Evolutionary conservation across 2,797 vertebrate genomes (phyloP).

Genomic region (Carduelis carduelis): DNA sequence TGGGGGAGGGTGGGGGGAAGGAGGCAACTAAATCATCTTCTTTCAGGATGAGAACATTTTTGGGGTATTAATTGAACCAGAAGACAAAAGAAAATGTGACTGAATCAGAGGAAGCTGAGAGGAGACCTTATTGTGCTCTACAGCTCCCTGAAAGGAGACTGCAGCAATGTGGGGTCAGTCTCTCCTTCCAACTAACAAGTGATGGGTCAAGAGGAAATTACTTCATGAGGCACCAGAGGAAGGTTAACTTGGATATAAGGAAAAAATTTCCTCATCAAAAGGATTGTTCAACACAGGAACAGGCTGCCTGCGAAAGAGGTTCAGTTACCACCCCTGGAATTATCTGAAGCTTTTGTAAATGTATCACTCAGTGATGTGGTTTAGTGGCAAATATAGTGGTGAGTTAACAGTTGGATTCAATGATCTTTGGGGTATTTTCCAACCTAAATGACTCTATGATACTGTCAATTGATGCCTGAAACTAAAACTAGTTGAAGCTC

Average conservation of each 20-base stretch:
- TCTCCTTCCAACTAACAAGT: neutral
- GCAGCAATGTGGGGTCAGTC: neutral
- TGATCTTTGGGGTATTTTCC: neutral
- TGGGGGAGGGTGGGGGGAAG: accelerated
- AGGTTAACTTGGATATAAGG: neutral
- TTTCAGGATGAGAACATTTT: neutral
- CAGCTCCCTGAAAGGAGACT: neutral
- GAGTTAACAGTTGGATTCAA: neutral
- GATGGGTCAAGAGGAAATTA: neutral
- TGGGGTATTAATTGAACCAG: accelerated
- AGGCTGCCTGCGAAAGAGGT: neutral
- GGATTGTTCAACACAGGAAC: neutral
- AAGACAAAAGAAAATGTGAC: neutral
- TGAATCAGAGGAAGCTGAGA: neutral
- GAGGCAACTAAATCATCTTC: neutral
- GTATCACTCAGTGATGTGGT: accelerated
- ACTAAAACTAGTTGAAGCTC: neutral
- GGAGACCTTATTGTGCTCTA: neutral
- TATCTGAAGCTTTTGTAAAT: neutral
- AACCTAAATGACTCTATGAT: neutral
- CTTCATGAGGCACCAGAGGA: neutral
- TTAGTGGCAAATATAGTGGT: neutral
- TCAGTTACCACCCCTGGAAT: neutral
- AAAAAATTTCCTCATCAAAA: neutral
- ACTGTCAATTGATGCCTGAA: neutral